phyloP scores from a whole-genome alignment of 2,113 vertebrate genomes.

The Meriones unguiculatus region DNA sequence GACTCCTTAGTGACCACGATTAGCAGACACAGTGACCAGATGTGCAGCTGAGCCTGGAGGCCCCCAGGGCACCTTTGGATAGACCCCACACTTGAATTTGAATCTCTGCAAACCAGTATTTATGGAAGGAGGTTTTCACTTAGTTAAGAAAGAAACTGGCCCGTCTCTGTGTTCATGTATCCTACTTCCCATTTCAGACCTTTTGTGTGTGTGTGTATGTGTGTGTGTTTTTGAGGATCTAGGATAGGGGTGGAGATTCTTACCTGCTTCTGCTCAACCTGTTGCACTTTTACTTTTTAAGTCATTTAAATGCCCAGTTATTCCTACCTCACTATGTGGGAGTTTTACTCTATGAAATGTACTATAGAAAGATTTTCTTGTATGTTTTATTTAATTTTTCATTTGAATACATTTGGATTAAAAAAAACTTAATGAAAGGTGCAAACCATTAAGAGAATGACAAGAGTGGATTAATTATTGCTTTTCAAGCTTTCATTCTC shows the following conservation, averaged over 20 bases:
- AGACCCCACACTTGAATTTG: background rate
- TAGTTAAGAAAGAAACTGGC: background rate
- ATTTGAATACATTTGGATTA: conserved; percentile 70
- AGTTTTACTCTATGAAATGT: conserved; percentile 50
- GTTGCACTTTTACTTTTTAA: conserved; percentile 66
- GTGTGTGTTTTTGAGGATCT: background rate
- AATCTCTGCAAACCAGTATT: background rate
- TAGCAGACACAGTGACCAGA: background rate
- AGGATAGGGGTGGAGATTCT: background rate
- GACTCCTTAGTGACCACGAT: background rate
- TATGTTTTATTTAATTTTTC: conserved; percentile 67
- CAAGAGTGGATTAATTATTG: conserved; percentile 77
- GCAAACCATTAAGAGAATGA: conserved; percentile 65
- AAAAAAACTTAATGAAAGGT: conserved; percentile 66
- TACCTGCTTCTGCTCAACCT: conserved; percentile 38
- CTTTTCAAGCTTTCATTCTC: conserved; percentile 72
- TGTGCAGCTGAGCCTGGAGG: background rate
- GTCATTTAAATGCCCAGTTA: conserved; percentile 52
- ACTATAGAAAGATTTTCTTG: conserved; percentile 54
- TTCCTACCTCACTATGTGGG: background rate
- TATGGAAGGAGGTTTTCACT: background rate
- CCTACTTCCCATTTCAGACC: conserved; percentile 24
- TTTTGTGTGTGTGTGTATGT: too few species aligned
- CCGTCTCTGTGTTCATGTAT: background rate
- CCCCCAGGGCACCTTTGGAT: background rate